Evolutionary conservation across 2,113 vertebrate genomes (phyloP), one percentile per base, ranked within the genome.

Genomic region (Sebastes fasciatus): DNA sequence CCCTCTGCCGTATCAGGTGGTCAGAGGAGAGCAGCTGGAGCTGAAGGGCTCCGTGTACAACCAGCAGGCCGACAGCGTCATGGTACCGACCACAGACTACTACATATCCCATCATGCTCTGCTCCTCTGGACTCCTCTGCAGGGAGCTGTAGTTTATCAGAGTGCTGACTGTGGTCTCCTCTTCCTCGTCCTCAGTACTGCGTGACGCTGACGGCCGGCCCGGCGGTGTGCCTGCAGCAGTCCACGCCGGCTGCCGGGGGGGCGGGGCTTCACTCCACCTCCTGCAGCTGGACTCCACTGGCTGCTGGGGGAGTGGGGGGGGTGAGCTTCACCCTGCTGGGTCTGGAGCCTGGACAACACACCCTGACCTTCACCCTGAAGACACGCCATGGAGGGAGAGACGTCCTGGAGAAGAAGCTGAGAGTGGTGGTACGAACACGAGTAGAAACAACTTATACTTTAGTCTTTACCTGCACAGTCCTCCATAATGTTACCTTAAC

Each of bases 1-100:
- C 73, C 95, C 95, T 4, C 83, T 99, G 62, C 98, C 98, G 0
- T 98, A 99, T 62, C 97, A 97, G 40, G 94, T 99, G 84, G 94
- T 98, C n/a, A 89, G 98, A 79, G 98, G 98, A 46, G 98, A 99
- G 58, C 97, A 98, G 84, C 91, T 99, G 19, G 93, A 97, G 73
- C 89, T 99, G 14, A 94, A 86, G 77, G 97, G 96, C 49, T 97
- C 97, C 0, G 93, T 99, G 74, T 99, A 99, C 90, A 99, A 99
- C 92, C 96, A 96, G 3, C 57, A 57, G 57, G 0, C 16, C 0
- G 5, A 86, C 34, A 10, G 0, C 10, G 62, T 89, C 62, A 7
- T 0, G 92, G 96, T 96, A 77, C 14, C 13, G 6, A 3, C 10
- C 6, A 12, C 60, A n/a, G 42, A 17, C 11, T 5, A 63, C 72